Percentiles rank a stretch among this genome's conserved stretches.
phyloP scores from a whole-genome alignment of 2,113 vertebrate species.

The Cebus imitator region DNA sequence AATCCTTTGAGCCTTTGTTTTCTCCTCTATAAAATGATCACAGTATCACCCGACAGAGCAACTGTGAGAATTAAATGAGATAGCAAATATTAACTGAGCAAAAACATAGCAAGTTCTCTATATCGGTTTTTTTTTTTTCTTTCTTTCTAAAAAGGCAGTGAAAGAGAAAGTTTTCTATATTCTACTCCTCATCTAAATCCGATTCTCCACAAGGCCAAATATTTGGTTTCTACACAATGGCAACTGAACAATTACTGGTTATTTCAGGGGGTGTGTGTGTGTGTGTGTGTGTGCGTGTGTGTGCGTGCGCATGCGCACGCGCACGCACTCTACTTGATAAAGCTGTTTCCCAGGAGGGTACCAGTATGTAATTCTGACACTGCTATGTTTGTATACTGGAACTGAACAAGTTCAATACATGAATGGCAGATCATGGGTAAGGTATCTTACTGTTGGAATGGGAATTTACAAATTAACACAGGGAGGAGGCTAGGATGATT shows the following conservation, averaged over 20 bases:
- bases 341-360: not conserved
- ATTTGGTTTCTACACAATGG: constrained; percentile 1
- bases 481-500: not conserved
- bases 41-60: not conserved
- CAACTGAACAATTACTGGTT: not conserved
- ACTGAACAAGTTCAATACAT: not conserved
- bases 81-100: not conserved
- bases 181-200: not conserved
- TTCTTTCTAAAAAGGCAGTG: no score
- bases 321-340: not conserved
- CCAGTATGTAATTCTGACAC: not conserved
- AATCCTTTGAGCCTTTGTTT: not conserved
- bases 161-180: not conserved
- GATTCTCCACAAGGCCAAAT: not conserved
- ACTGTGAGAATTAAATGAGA: constrained; percentile 21
- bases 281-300: no score
- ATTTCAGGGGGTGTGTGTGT: not conserved
- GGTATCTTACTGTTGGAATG: not conserved
- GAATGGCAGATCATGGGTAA: not conserved
- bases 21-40: constrained; percentile 15
- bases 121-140: not conserved
- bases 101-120: not conserved
- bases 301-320: no score
- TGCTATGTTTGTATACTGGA: not conserved
- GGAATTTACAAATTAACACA: constrained; percentile 19